phyloP scores from a whole-genome alignment of 1,140 invertebrate genomes.

The Macrotrachela quadricornifera region DNA sequence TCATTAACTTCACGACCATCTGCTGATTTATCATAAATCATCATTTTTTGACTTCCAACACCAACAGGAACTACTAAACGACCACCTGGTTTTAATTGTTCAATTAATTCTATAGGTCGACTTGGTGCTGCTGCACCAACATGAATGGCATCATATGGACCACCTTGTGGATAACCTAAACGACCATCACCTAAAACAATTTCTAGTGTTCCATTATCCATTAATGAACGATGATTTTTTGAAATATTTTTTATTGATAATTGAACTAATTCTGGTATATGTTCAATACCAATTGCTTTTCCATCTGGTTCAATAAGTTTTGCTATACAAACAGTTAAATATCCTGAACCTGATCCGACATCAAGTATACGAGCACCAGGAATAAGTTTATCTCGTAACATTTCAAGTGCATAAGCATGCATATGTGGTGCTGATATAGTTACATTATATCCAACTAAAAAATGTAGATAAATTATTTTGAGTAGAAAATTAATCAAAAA shows the following conservation, averaged over 20 bases:
- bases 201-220: conserved; percentile 4
- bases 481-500: too few relatives aligned
- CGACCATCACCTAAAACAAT: conserved; percentile 54
- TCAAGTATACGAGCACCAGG: conserved; percentile 61
- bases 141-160: conserved; percentile 73
- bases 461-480: background rate
- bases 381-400: conserved; percentile 54
- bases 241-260: conserved; percentile 53
- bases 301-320: conserved; percentile 42
- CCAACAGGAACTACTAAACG: conserved; percentile 76
- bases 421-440: conserved; percentile 80
- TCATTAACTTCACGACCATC: conserved; percentile 51
- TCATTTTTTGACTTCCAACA: too few relatives aligned
- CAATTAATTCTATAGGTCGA: conserved; percentile 48
- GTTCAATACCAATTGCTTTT: conserved; percentile 65
- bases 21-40: too few relatives aligned
- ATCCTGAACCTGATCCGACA: conserved; percentile 83
- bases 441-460: background rate
- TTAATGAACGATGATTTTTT: conserved; percentile 39
- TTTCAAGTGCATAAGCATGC: conserved; percentile 84
- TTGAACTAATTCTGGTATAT: conserved; percentile 61
- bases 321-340: conserved; percentile 81
- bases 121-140: conserved; percentile 66
- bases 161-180: conserved; percentile 44
- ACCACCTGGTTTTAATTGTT: conserved; percentile 57